These are phyloP conservation scores for Hydrozoanthus tunicans DNA, from an alignment of 64 coral and sea anemone genomes.

Conservation along the genomic window DNA sequence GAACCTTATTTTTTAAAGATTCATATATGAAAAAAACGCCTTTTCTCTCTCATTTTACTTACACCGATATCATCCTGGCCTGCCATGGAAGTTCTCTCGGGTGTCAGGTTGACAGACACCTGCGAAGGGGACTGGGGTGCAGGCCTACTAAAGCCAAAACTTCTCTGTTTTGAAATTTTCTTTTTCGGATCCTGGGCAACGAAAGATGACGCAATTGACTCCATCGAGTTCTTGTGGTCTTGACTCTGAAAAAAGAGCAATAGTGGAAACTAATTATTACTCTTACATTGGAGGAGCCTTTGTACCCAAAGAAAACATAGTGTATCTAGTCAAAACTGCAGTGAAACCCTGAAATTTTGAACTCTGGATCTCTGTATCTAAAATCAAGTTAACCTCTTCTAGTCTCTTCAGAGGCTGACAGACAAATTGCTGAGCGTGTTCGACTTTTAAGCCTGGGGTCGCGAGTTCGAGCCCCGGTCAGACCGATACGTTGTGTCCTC, in stretches of 20 bases:
- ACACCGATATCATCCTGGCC: constrained; percentile 80
- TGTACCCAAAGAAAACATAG: too few relatives aligned
- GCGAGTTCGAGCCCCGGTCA: too few relatives aligned
- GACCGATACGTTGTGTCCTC: too few relatives aligned
- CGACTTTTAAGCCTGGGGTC: too few relatives aligned
- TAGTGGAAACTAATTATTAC: not conserved
- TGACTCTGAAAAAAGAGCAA: not conserved
- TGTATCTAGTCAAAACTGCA: too few relatives aligned
- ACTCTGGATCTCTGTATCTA: too few relatives aligned
- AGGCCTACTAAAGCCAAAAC: constrained; percentile 81
- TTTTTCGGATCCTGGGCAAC: constrained; percentile 79
- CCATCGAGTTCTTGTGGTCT: constrained; percentile 80
- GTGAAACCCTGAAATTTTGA: too few relatives aligned
- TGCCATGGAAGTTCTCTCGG: constrained; percentile 79
- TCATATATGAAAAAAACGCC: not conserved
- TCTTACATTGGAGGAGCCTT: too few relatives aligned
- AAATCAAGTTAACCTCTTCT: too few relatives aligned
- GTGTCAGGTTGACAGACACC: constrained; percentile 86
- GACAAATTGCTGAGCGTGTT: too few relatives aligned
- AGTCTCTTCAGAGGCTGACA: too few relatives aligned
- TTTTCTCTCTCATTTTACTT: not conserved
- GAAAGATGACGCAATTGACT: constrained; percentile 89
- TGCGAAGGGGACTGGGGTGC: constrained; percentile 83
- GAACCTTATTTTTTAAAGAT: too few relatives aligned
- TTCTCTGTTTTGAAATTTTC: constrained; percentile 87